Conservation (phyloP, 2,888 invertebrate genomes). For the Pherbina coryleti region DNA sequence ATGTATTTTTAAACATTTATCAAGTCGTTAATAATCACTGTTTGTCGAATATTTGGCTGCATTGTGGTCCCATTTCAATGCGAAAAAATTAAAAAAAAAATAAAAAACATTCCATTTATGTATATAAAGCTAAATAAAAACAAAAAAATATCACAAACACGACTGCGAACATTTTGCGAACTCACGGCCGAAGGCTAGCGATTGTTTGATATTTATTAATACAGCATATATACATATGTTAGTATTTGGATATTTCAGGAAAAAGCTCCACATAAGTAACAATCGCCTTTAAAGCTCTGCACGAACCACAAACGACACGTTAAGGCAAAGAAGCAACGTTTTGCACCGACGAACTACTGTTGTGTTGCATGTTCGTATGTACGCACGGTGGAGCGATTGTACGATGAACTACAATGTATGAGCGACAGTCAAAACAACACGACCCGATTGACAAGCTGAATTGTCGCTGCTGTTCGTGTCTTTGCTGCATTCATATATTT, state of each 20-base stretch:
- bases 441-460: conserved; percentile 10
- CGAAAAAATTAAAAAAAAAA: not conserved
- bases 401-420: not conserved
- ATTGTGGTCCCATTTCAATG: not conserved
- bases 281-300: not conserved
- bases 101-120: not conserved
- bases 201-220: conserved; percentile 4
- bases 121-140: not conserved
- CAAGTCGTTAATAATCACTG: not conserved
- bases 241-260: not conserved
- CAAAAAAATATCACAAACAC: conserved; percentile 3
- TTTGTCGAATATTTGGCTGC: not conserved
- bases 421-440: not conserved
- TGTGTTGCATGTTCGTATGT: conserved; percentile 2
- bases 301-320: not conserved
- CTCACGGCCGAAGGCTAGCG: conserved; percentile 4
- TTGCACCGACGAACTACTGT: not conserved
- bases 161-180: conserved; percentile 3
- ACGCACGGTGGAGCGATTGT: conserved; percentile 3
- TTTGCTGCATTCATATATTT: not conserved
- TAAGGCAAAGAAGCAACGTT: not conserved
- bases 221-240: not conserved
- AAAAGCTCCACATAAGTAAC: not conserved
- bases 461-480: not conserved
- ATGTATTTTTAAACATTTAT: not conserved